phyloP scores from a whole-genome alignment of 2,888 invertebrate genomes.

The Ischnura elegans region DNA sequence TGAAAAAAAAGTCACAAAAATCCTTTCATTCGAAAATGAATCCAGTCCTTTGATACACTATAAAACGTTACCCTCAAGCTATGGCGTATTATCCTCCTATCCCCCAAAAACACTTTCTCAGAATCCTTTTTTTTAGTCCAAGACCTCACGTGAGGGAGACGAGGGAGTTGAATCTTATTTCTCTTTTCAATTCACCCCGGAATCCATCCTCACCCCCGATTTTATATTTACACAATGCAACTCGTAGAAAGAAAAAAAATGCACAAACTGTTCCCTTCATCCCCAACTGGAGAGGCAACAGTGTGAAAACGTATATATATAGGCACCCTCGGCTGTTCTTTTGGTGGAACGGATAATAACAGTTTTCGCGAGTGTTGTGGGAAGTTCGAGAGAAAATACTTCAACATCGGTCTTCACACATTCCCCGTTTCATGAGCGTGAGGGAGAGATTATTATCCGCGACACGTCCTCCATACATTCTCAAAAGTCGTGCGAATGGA shows the following conservation, averaged over 20 bases:
- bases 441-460: not conserved
- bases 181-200: not conserved
- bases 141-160: not conserved
- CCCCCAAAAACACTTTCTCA: not conserved
- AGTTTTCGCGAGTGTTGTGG: not conserved
- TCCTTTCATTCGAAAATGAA: slow-evolving; percentile 28
- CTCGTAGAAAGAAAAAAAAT: not conserved
- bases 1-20: slow-evolving; percentile 39
- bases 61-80: not conserved
- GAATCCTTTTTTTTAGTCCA: not conserved
- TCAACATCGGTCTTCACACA: not conserved
- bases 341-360: not conserved
- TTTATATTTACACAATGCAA: not conserved
- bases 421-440: not conserved
- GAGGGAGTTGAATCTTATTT: not conserved
- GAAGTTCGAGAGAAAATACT: slow-evolving; percentile 43
- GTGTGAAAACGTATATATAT: slow-evolving; percentile 14
- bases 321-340: not conserved
- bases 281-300: slow-evolving; percentile 35
- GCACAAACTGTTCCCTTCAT: not conserved
- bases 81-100: not conserved
- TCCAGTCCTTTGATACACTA: not conserved
- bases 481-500: not conserved
- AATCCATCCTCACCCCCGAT: not conserved
- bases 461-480: not conserved